Evolutionary conservation across 2,113 vertebrate species (phyloP), one percentile per base, ranked within the genome.

Genomic region (Alethe diademata): DNA sequence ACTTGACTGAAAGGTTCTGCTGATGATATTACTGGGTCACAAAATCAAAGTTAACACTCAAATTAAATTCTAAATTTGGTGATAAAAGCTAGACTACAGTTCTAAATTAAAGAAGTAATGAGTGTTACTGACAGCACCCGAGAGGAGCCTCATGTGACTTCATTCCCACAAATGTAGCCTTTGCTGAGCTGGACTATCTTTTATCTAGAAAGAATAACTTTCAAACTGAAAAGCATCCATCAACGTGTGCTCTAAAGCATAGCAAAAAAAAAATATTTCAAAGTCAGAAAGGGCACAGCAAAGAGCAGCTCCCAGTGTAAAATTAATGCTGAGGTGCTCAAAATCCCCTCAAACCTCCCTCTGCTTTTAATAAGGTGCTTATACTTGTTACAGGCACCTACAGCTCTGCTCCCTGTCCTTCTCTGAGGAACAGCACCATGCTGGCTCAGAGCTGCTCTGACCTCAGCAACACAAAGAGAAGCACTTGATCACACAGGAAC

Each of bases 181-280:
- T 61, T 54, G 87, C 78, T 82, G 62, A 69, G 87, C 48, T 40
- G 38, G 88, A 78, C 70, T 95, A 48, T 61, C 79, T 97, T 96
- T 97, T 79, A 93, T 92, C 50, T 92, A 74, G 53, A 93, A 96
- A 95, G 92, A 43, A 91, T 51, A 54, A 66, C 93, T 91, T 95
- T 94, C 45, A 80, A 96, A 95, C 84, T 93, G 81, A 94, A 96
- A 96, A 85, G 94, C 25, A 97, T 91, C 81, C 74, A 95, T 84
- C 90, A 94, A 31, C 9, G 8, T 38, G n/a, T 47, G 73, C 36
- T 69, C 36, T 42, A 38, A 85, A 84, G 40, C 20, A 81, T 3
- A 51, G 12, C 2, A 31, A 58, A 76, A 12, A 53, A 76, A 12
- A 54, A 8, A 8, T 18, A n/a, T 9, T 73, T 93, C 47, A 66